phyloP scores from a whole-genome alignment of 2,797 vertebrate genomes.

The Myotis myotis region DNA sequence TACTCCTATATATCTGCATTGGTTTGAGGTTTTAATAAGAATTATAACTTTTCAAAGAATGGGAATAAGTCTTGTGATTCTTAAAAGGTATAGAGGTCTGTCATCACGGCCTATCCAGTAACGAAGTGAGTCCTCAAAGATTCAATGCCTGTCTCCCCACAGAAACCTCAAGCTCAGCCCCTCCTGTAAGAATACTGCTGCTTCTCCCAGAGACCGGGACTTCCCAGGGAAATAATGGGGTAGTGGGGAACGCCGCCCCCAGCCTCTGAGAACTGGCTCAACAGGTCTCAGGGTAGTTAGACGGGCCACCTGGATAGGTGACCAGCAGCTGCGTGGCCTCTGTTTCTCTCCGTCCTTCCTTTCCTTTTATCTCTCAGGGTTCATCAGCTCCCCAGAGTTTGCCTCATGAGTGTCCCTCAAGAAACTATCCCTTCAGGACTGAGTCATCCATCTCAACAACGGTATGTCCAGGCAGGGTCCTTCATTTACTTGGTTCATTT shows the following conservation, averaged over 20 bases:
- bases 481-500: neutral
- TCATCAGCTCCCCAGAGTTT: neutral
- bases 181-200: neutral
- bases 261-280: slow-evolving; percentile 43
- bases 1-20: neutral
- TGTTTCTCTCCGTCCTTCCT: neutral
- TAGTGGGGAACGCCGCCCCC: neutral
- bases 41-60: slow-evolving; percentile 51
- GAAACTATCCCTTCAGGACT: neutral
- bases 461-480: neutral
- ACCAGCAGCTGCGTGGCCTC: neutral
- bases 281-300: neutral
- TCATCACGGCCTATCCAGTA: neutral
- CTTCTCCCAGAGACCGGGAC: neutral
- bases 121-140: neutral
- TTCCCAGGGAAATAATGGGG: neutral
- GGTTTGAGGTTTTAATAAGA: slow-evolving; percentile 59
- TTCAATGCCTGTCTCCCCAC: neutral
- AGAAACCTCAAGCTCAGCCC: neutral
- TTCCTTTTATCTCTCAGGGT: neutral
- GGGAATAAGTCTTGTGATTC: slow-evolving; percentile 39
- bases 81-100: neutral
- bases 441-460: neutral
- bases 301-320: neutral
- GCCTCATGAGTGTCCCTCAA: neutral